Base-by-base conservation (phyloP, 2,113 vertebrate genomes). In the Cyanoliseus patagonus region DNA sequence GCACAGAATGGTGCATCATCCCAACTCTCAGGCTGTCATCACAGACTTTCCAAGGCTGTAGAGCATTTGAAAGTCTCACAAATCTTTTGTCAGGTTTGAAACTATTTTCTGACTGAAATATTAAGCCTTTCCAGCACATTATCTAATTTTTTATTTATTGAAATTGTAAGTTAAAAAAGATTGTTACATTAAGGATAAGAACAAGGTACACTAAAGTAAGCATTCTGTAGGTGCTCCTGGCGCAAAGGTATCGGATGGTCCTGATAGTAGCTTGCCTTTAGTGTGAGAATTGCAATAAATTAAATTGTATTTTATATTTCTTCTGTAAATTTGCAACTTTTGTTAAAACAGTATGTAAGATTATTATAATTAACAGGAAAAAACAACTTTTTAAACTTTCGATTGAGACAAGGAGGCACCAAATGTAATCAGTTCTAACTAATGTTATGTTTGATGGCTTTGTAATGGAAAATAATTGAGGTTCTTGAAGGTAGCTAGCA, bases 101-200 rank as follows among this genome's bases (percentile, higher is more conserved):
- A 59, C 2, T 41, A 49, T 75, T 72, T 93, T 79, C 46, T 92
- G 41, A 69, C 17, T 78, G 3, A 10, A 81, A 69, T 80, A 69
- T 19, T 77, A 81, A 78, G 1, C 17, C 7, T 85, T 64, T 47
- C 6, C 17, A 91, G 19, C 46, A 76, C 0, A 3, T 33, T 30
- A 64, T 10, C 5, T 66, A 52, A n/a, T 42, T 78, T 62, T 63
- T 2, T 79, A 90, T 74, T 47, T 27, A 82, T 33, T 30, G 17
- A 46, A 81, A 55, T 22, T 49, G 0, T 11, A 61, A 77, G 9
- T 61, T 19, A 35, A 64, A 22, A 89, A 64, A 0, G 0, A 23
- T 13, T 28, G 4, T 35, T 83, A 46, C 28, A 9, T 46, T 67
- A 68, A 10, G 33, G 15, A 41, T n/a, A 42, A 59, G 22, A 24